Evolutionary conservation across 2,888 invertebrate species (phyloP), one percentile per base, ranked within the genome.

Genomic region (Notodonta ziczac): DNA sequence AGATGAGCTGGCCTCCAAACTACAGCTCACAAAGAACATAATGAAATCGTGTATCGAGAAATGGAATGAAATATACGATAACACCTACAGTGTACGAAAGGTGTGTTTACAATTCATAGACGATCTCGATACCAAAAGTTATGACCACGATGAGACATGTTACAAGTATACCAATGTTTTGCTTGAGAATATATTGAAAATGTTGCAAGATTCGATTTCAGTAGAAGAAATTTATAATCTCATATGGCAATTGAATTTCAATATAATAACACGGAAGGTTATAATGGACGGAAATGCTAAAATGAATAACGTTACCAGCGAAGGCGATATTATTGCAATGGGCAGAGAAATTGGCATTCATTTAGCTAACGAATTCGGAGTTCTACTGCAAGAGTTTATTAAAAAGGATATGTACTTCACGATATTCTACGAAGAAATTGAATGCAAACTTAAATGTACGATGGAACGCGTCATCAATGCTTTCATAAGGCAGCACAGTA

Each of bases 171-270:
- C 65, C 0, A 71, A 73, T 63, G 48, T 56, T 2, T 50, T 85
- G 46, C 70, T 82, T 61, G 74, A 78, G 46, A 58, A 51, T 10
- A 62, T 85, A 46, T 46, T 81, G 10, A 51, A 66, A 46, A 61
- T 58, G 16, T 61, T 82, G 14, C 62, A 61, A 48, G 69, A 64
- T 13, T 54, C 53, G 24, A 65, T 80, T 48, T 63, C 68, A 6
- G 42, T 70, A 8, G 60, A 77, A 50, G 73, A 80, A 56, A 73
- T 73, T 16, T 85, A 84, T 61, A 63, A 73, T 8, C 44, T 59
- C n/a, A 16, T 75, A n/a, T 85, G 82, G 86, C 62, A 74, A 12
- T 64, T 85, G 51, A 59, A 67, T 40, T 52, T 84, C 7, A 62
- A 69, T 9, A 65, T 81, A 10, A 61, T 74, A 14, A 60, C 58